Evolutionary conservation across 2,113 vertebrate genomes (phyloP).

Genomic region (Calyptommatus sinebrachiatus): DNA sequence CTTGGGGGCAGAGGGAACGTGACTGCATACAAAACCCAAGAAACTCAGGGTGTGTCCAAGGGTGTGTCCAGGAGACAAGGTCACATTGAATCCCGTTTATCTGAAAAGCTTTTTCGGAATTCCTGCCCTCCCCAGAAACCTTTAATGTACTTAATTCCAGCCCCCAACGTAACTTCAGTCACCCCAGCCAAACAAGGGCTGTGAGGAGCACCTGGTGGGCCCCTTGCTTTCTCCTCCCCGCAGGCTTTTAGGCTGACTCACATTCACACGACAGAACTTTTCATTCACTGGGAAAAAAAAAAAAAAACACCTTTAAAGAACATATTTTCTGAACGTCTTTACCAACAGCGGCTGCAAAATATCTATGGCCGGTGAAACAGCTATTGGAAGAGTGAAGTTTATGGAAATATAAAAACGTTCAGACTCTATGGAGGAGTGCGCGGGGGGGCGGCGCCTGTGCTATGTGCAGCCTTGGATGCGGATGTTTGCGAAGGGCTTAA

Average conservation of each 20-base stretch:
- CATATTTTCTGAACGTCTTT: not conserved
- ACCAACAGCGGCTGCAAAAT: not conserved
- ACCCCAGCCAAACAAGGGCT: constrained; percentile 1
- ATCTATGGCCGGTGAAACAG: not conserved
- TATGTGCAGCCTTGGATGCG: not conserved
- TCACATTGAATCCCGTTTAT: not conserved
- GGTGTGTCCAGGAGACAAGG: too few relatives aligned
- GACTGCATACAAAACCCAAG: too few relatives aligned
- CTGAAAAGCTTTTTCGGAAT: constrained; percentile 18
- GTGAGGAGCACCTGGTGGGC: too few relatives aligned
- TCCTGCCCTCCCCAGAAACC: constrained; percentile 19
- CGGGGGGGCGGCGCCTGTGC: too few relatives aligned
- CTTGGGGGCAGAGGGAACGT: too few relatives aligned
- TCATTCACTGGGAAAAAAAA: too few relatives aligned
- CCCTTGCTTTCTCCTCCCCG: too few relatives aligned
- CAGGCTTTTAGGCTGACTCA: not conserved
- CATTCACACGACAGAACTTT: not conserved
- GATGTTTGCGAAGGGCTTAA: not conserved
- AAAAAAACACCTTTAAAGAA: too few relatives aligned
- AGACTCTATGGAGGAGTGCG: not conserved
- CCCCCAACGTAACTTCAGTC: not conserved
- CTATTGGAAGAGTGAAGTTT: not conserved
- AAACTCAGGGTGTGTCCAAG: too few relatives aligned
- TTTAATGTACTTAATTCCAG: not conserved
- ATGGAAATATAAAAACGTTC: not conserved